Base-by-base conservation (phyloP, 2,888 invertebrate genomes). In the Drosophila macrothrix region DNA sequence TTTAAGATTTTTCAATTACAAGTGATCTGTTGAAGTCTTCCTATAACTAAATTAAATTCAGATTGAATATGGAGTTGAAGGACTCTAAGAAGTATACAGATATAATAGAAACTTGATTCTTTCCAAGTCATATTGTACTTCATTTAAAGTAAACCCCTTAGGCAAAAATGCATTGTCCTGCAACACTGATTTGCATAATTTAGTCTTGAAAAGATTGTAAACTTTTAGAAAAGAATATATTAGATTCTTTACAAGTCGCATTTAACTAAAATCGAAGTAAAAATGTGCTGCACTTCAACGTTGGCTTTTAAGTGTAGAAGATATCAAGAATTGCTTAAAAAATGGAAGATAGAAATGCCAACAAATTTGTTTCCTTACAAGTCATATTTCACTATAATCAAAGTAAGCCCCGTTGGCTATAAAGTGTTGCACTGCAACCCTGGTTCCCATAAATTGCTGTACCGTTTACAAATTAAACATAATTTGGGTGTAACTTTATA, bases 401-500 rank as follows among this genome's bases (percentile, higher is more conserved):
- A 22, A 29, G 19, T 4, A 14, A 39, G 2, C 7, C 5, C 16
- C 10, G 25, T 43, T 16, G 28, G 22, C 39, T 0, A 16, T 29
- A 22, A 29, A 9, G 43, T n/a, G 7, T n/a, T 22, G 1, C 16
- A 19, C 3, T 50, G 68, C 56, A 68, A n/a, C 77, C 72, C 68
- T 73, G 73, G 62, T 49, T 52, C 5, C 4, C 31, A n/a, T 25
- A 52, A 58, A 66, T 71, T 59, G 29, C 56, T 22, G 10, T 62
- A 29, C 35, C 35, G 39, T 37, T 54, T 31, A 41, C 58, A 70
- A 64, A 71, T 77, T 67, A 62, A 65, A 64, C 77, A 78, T 72
- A 72, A 81, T 64, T 77, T 67, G 50, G 35, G 49, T 61, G 61
- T 55, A 73, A 65, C 62, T 53, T 77, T 58, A 50, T 22, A 55